Percentiles rank a stretch among this genome's conserved stretches.
Conservation (phyloP, 2,797 vertebrate species). For the Margarornis squamiger region DNA sequence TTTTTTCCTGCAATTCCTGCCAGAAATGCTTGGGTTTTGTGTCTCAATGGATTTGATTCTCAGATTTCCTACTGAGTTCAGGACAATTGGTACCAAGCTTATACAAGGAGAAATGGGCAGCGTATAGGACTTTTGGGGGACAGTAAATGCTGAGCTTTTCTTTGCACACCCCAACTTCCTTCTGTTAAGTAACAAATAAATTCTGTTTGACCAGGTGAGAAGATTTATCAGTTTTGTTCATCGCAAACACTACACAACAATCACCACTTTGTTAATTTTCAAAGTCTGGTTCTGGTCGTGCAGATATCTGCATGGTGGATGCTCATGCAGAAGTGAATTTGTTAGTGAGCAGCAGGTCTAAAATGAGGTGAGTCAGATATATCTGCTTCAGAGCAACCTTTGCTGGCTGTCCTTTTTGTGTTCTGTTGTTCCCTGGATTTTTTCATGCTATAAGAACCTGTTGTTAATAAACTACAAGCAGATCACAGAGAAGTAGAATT, state of each 20-base stretch:
- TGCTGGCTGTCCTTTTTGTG: not conserved
- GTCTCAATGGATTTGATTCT: not conserved
- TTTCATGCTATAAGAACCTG: not conserved
- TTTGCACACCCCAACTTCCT: not conserved
- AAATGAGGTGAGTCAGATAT: not conserved
- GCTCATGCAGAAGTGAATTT: not conserved
- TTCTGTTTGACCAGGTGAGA: not conserved
- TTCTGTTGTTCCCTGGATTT: not conserved
- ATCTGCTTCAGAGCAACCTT: not conserved
- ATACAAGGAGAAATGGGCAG: not conserved
- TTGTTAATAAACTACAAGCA: not conserved
- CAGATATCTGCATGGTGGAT: not conserved
- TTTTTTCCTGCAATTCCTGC: not conserved
- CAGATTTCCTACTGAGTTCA: not conserved
- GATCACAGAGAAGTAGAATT: not conserved
- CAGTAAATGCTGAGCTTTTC: not conserved
- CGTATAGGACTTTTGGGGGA: not conserved
- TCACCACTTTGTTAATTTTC: not conserved
- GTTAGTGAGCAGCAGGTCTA: not conserved
- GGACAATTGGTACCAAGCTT: not conserved
- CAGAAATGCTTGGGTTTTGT: not conserved
- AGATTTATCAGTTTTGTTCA: not conserved
- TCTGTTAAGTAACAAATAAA: not conserved
- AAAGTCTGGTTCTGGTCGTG: not conserved
- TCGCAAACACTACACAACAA: not conserved